Evolutionary conservation across 2,797 vertebrate species (phyloP).

Genomic region (Neomorphus geoffroyi): DNA sequence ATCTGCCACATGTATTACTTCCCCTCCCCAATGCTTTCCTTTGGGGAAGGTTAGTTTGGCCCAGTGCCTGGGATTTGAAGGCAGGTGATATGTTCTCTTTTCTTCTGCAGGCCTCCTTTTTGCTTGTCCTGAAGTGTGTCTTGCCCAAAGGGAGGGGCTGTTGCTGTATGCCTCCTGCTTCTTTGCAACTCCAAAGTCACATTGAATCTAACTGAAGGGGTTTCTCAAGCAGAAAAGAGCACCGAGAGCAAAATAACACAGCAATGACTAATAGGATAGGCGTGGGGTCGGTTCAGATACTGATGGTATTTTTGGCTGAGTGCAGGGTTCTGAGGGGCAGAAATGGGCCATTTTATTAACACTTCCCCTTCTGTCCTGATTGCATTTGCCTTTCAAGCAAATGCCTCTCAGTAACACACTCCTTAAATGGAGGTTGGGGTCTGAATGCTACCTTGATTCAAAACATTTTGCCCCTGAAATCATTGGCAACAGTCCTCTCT

Average conservation of each 20-base stretch:
- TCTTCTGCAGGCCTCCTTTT: not conserved
- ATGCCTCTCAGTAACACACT: not conserved
- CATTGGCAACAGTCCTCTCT: not conserved
- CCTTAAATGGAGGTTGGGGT: not conserved
- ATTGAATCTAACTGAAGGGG: not conserved
- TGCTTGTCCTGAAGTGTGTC: not conserved
- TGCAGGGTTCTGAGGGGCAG: not conserved
- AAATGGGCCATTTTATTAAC: not conserved
- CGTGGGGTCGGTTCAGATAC: not conserved
- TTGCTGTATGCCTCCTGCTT: fast-evolving
- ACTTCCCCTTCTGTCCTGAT: not conserved
- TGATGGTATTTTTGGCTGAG: not conserved
- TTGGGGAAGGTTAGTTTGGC: not conserved
- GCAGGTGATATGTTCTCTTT: not conserved
- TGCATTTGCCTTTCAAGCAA: not conserved
- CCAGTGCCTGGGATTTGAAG: not conserved
- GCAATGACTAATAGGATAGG: not conserved
- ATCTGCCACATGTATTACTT: slow-evolving; percentile 1
- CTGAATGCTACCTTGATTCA: not conserved
- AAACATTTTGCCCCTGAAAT: not conserved
- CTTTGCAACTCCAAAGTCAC: not conserved
- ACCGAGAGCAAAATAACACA: not conserved
- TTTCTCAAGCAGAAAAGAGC: slow-evolving; percentile 12
- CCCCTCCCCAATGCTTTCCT: too few species aligned
- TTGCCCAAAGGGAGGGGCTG: not conserved